Evolutionary conservation across 2,797 vertebrate genomes (phyloP).

Genomic region (Caiman crocodilus): DNA sequence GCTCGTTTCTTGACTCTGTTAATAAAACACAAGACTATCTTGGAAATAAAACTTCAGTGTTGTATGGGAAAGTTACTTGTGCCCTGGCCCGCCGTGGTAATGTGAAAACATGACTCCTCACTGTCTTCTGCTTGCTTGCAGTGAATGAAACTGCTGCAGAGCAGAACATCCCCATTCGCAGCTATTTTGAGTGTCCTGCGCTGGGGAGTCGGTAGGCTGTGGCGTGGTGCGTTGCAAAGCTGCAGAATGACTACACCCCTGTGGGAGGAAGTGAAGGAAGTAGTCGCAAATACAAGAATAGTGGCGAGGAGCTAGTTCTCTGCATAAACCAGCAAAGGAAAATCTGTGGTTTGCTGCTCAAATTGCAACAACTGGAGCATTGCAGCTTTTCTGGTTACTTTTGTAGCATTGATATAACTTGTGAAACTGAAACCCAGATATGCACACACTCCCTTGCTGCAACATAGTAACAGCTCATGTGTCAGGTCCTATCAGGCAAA

Average conservation of each 20-base stretch:
- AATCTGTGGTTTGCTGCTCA: background rate
- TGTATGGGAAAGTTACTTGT: background rate
- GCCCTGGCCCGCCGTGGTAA: background rate
- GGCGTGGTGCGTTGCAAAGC: no score
- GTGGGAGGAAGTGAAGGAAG: background rate
- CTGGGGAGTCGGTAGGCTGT: no score
- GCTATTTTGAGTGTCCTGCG: no score
- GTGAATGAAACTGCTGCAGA: background rate
- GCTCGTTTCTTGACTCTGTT: background rate
- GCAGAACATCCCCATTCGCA: background rate
- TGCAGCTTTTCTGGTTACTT: background rate
- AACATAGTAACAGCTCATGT: no score
- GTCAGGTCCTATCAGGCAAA: slow-evolving; percentile 30
- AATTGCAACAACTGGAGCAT: background rate
- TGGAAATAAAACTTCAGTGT: background rate
- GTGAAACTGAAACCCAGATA: background rate
- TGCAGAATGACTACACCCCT: no score
- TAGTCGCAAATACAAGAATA: background rate
- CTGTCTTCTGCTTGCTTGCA: background rate
- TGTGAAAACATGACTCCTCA: slow-evolving; percentile 5
- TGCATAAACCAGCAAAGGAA: background rate
- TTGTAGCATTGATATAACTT: background rate
- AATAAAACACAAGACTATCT: background rate
- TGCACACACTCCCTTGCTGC: background rate
- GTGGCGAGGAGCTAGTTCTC: background rate